phyloP scores from a whole-genome alignment of 1,140 invertebrate genomes.

The Danaus melanippus region DNA sequence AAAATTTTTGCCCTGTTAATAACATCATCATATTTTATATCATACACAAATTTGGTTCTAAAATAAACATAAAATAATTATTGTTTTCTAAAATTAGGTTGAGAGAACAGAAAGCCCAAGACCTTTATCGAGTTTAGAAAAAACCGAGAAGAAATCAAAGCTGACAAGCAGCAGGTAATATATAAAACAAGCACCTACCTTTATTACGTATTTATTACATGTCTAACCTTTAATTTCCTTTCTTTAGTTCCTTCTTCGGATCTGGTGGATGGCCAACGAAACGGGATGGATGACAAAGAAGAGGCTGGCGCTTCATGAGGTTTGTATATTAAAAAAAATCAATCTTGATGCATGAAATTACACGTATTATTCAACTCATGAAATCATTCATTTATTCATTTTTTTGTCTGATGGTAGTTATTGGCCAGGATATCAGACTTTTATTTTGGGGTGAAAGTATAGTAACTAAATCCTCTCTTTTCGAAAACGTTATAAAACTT shows the following conservation, averaged over 20 bases:
- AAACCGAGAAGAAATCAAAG: slow-evolving; percentile 26
- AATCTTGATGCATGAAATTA: neutral
- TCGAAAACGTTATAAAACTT: neutral
- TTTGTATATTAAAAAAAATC: slow-evolving; percentile 33
- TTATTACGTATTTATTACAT: neutral
- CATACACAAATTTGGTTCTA: neutral
- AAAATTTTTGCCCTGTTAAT: slow-evolving; percentile 1
- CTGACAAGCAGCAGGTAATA: slow-evolving; percentile 22
- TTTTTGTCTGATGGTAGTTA: no score
- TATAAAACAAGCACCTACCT: neutral
- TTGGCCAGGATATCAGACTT: no score
- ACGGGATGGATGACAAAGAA: slow-evolving; percentile 44
- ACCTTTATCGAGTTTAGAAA: slow-evolving; percentile 14
- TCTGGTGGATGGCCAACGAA: slow-evolving; percentile 38
- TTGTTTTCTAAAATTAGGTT: slow-evolving; percentile 8
- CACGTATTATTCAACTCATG: no score
- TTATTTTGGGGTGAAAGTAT: no score
- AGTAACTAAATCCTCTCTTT: no score
- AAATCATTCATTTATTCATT: no score
- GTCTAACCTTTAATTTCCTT: slow-evolving; percentile 9
- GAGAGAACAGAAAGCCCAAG: slow-evolving; percentile 13
- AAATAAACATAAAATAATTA: neutral
- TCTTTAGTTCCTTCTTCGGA: slow-evolving; percentile 42
- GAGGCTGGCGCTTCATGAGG: slow-evolving; percentile 29
- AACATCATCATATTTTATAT: neutral